Conservation (phyloP, 2,113 vertebrate genomes). For the Raja brachyura region DNA sequence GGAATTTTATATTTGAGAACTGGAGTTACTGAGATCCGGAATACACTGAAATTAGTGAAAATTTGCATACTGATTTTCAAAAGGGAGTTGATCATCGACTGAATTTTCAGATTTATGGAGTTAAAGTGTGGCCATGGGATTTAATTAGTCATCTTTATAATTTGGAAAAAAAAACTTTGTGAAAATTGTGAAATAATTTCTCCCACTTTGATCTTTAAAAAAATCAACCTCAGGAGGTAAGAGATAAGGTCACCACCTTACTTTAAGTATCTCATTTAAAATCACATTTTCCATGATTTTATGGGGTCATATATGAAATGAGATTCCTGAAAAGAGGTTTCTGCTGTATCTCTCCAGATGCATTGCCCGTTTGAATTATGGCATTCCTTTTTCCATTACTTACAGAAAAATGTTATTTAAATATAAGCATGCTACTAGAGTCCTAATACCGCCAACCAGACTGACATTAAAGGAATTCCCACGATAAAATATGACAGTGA, state of each 20-base stretch:
- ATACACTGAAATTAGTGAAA: no score
- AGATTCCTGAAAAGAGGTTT: conserved; percentile 6
- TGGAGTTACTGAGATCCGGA: no score
- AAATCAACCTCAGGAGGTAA: background rate
- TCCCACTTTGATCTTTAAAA: background rate
- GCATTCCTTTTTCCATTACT: background rate
- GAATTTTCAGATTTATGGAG: background rate
- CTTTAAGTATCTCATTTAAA: conserved; percentile 15
- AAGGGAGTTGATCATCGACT: background rate
- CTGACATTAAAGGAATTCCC: background rate
- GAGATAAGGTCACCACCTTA: background rate
- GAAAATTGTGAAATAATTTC: background rate
- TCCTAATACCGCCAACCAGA: background rate
- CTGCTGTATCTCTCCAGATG: background rate
- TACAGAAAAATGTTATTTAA: background rate
- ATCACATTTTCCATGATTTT: conserved; percentile 3
- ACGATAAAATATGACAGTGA: background rate
- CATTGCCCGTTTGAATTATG: background rate
- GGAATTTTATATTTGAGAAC: no score
- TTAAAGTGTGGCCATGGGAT: background rate
- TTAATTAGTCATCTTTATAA: background rate
- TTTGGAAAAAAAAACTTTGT: background rate
- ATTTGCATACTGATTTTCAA: no score
- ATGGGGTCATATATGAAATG: background rate
- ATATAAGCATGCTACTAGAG: background rate